phyloP scores from a whole-genome alignment of 2,797 vertebrate genomes.

The Dendrocincla tyrannina region DNA sequence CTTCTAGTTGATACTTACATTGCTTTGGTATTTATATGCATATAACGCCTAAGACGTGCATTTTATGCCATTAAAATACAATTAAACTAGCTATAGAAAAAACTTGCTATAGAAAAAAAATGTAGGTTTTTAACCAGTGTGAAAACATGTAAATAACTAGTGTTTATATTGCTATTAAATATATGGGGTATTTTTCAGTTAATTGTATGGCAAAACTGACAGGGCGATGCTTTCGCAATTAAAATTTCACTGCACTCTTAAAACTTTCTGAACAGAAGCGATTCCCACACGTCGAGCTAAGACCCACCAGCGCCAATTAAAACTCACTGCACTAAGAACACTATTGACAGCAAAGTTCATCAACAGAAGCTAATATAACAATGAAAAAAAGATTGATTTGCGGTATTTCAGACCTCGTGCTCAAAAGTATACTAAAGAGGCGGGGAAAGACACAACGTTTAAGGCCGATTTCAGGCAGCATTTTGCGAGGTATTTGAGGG shows the following conservation, averaged over 20 bases:
- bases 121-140: fast-evolving
- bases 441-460: background rate
- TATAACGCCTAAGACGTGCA: background rate
- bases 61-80: background rate
- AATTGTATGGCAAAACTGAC: background rate
- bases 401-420: background rate
- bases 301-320: background rate
- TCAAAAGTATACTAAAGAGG: background rate
- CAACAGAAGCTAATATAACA: background rate
- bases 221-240: background rate
- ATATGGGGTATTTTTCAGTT: background rate
- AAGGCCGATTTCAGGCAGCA: background rate
- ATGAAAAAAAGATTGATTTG: background rate
- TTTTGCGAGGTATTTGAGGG: background rate
- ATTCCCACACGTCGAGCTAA: background rate
- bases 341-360: background rate
- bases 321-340: background rate
- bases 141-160: background rate
- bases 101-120: background rate
- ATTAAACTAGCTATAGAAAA: background rate
- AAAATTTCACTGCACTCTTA: background rate
- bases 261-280: background rate
- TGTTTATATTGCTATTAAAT: background rate
- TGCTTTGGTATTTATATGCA: background rate
- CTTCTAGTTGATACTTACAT: background rate